These are phyloP conservation scores for Hyposoter didymator DNA, from an alignment of 2,888 invertebrate genomes.

Conservation along the genomic window DNA sequence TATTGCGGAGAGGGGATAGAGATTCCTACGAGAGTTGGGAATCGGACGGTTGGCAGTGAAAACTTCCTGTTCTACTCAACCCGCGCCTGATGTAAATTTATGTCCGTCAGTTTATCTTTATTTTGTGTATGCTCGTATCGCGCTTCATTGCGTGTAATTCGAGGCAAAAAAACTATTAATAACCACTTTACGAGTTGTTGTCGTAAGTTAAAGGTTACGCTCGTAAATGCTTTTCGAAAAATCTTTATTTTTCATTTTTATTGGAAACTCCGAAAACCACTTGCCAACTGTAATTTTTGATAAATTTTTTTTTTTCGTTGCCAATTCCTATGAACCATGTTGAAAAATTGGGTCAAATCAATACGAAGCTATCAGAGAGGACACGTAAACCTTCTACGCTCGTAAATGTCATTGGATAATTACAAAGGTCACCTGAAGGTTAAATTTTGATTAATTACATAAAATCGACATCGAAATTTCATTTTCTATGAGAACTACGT, in stretches of 20 bases:
- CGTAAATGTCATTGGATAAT: background rate
- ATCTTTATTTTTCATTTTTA: background rate
- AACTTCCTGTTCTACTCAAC: constrained; percentile 24
- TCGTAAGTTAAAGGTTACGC: background rate
- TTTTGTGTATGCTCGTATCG: constrained; percentile 1
- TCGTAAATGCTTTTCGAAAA: background rate
- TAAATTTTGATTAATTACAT: too few species aligned
- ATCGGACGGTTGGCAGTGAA: constrained; percentile 55
- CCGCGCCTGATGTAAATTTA: constrained; percentile 53
- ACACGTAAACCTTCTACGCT: background rate
- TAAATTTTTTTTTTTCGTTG: background rate
- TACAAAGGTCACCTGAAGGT: background rate
- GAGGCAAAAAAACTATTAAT: constrained; percentile 37
- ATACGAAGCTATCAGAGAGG: background rate
- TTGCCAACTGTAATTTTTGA: background rate
- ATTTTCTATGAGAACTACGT: background rate
- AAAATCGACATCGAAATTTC: background rate
- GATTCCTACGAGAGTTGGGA: background rate
- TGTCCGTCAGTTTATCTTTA: constrained; percentile 36
- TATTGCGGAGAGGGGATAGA: constrained; percentile 23
- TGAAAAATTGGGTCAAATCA: background rate
- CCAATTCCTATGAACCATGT: background rate
- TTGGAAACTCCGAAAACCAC: background rate
- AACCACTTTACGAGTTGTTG: background rate
- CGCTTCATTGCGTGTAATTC: background rate